Base-by-base conservation (phyloP, 2,797 vertebrate genomes). In the Cossypha polioptera region DNA sequence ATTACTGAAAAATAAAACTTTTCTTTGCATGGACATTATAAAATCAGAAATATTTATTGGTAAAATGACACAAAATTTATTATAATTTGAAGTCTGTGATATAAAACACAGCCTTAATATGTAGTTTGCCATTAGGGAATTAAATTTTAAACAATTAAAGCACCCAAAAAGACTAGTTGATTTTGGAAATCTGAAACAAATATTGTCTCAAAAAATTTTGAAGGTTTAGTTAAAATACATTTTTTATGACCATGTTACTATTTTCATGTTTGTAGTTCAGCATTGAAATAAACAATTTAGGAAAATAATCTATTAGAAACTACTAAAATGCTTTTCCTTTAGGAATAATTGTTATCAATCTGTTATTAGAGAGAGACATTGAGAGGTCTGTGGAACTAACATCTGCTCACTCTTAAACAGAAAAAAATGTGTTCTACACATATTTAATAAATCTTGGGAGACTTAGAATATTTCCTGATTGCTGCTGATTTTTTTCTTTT, bases 271-370 rank as follows among this genome's bases (percentile, higher is more conserved):
- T 65, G 40, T 62, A 61, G 19, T 48, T 91, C 33, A 87, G 22
- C 16, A 13, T 4, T 47, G 61, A 81, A 94, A 92, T n/a, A 69
- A 74, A 86, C 19, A 61, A 78, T n/a, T 79, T 48, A 74, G 45
- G 48, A 48, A 81, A 77, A 76, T 5, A 57, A 89, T 54, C 22
- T 61, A 59, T 48, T 45, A 88, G 50, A 92, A 90, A 88, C 31
- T 48, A 86, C n/a, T 35, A 40, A 65, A 87, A 67, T 43, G 13
- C n/a, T 91, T 80, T 87, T 91, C 42, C 35, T 85, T 82, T 86
- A 83, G 86, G 51, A 93, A 72, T 89, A 81, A 71, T 68, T 91
- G 66, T 68, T 92, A 91, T 89, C 72, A 94, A 24, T 74, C 81
- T 91, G 38, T 86, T 68, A 72, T 58, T 78, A 71, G 45, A 87